A percentile compares a stretch with the other conserved stretches of the same genome.
These are phyloP conservation scores for Acrocephalus scirpaceus DNA, from an alignment of 2,797 vertebrate genomes.

Conservation along the genomic window DNA sequence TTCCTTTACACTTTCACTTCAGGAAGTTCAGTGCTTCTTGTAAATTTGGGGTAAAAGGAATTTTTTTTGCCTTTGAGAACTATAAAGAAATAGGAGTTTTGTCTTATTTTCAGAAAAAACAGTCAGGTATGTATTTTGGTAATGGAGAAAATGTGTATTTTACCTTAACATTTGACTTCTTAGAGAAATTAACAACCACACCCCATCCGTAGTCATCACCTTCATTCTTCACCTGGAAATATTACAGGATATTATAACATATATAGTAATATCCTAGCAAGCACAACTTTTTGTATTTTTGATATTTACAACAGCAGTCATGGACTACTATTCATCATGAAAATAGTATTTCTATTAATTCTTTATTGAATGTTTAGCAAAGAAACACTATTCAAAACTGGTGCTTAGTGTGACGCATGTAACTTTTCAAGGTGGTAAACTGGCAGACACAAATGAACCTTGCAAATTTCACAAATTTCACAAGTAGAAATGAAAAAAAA, in stretches of 20 bases:
- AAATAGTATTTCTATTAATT: neutral
- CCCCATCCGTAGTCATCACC: slow-evolving; percentile 96
- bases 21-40: neutral
- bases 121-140: neutral
- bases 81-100: neutral
- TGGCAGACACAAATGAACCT: neutral
- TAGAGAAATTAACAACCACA: slow-evolving; percentile 94
- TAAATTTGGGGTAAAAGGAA: neutral
- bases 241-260: neutral
- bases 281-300: neutral
- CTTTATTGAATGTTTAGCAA: neutral
- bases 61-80: neutral
- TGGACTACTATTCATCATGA: neutral
- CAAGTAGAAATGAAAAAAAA: neutral
- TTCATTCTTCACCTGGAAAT: slow-evolving; percentile 90
- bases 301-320: neutral
- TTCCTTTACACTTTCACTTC: neutral
- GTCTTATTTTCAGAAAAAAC: neutral
- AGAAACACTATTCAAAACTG: neutral
- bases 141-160: neutral
- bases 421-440: neutral
- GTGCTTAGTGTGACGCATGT: neutral
- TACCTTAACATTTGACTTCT: slow-evolving; percentile 96
- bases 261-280: neutral
- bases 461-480: neutral